Conservation (phyloP, 1,140 invertebrate species). For the Trypoxylus dichotomus region DNA sequence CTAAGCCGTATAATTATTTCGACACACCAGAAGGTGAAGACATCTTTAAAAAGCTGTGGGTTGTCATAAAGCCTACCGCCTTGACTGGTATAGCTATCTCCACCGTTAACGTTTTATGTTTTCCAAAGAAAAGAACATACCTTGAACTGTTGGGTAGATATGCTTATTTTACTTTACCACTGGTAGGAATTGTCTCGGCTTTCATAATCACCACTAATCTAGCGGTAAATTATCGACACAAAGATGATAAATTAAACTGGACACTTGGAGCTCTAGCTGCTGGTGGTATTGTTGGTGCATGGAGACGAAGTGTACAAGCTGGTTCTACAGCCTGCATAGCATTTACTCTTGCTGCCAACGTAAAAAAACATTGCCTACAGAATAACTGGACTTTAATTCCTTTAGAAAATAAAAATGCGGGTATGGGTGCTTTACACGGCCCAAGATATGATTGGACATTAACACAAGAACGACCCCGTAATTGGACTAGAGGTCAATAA, state of each 20-base stretch:
- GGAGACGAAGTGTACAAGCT: conserved; percentile 53
- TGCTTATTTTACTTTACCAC: conserved; percentile 60
- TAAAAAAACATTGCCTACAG: conserved; percentile 61
- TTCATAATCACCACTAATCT: conserved; percentile 65
- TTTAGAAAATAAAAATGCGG: conserved; percentile 36
- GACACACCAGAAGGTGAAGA: conserved; percentile 72
- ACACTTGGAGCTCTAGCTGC: conserved; percentile 61
- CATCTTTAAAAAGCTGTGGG: conserved; percentile 63
- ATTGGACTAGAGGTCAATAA: conserved; percentile 38
- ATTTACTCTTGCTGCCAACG: conserved; percentile 52
- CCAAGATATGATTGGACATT: conserved; percentile 50
- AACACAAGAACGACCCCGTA: conserved; percentile 46
- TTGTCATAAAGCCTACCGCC: conserved; percentile 60
- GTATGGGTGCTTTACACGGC: background rate
- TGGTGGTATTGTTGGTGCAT: conserved; percentile 61
- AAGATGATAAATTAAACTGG: conserved; percentile 68
- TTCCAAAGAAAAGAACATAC: conserved; percentile 61
- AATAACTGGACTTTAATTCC: conserved; percentile 59
- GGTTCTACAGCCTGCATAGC: conserved; percentile 42
- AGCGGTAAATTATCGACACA: conserved; percentile 61
- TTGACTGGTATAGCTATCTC: conserved; percentile 55
- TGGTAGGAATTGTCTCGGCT: conserved; percentile 64
- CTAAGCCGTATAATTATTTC: conserved; percentile 57
- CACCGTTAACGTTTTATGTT: conserved; percentile 61
- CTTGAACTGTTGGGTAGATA: conserved; percentile 55